Evolutionary conservation across 2,888 invertebrate genomes (phyloP).

Genomic region (Leptinotarsa tumamoca): DNA sequence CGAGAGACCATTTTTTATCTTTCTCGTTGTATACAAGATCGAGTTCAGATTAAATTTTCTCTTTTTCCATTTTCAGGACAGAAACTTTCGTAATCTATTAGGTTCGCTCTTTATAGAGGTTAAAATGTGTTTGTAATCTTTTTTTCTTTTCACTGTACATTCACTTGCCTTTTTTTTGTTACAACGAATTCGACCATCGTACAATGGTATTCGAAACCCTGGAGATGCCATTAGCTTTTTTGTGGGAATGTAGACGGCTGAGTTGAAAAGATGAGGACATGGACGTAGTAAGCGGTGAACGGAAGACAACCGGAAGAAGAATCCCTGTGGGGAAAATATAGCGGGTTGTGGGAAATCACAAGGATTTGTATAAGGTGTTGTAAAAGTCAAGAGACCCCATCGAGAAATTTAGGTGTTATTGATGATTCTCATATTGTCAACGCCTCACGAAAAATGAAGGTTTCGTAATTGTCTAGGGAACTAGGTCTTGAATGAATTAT

Average conservation of each 20-base stretch:
- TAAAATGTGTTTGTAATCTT: slow-evolving; percentile 37
- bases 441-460: not conserved
- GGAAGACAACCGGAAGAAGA: slow-evolving; percentile 20
- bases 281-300: slow-evolving; percentile 11
- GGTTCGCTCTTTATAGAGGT: slow-evolving; percentile 29
- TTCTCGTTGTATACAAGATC: slow-evolving; percentile 23
- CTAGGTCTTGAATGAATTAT: too few relatives aligned
- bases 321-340: slow-evolving; percentile 14
- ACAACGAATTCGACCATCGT: slow-evolving; percentile 9
- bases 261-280: slow-evolving; percentile 25
- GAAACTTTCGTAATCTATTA: slow-evolving; percentile 39
- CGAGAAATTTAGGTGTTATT: not conserved
- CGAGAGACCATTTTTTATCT: slow-evolving; percentile 8
- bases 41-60: slow-evolving; percentile 31
- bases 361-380: slow-evolving; percentile 2
- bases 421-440: not conserved
- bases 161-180: slow-evolving; percentile 30
- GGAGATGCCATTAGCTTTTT: slow-evolving; percentile 42
- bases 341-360: not conserved
- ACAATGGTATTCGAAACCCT: slow-evolving; percentile 35
- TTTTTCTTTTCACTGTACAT: slow-evolving; percentile 22
- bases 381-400: not conserved
- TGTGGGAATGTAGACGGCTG: slow-evolving; percentile 23
- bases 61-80: slow-evolving; percentile 22
- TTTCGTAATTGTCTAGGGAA: not conserved